Percentiles rank a stretch among this genome's conserved stretches.
These are phyloP conservation scores for Isichthys henryi DNA, from an alignment of 2,113 vertebrate species.

Conservation along the genomic window DNA sequence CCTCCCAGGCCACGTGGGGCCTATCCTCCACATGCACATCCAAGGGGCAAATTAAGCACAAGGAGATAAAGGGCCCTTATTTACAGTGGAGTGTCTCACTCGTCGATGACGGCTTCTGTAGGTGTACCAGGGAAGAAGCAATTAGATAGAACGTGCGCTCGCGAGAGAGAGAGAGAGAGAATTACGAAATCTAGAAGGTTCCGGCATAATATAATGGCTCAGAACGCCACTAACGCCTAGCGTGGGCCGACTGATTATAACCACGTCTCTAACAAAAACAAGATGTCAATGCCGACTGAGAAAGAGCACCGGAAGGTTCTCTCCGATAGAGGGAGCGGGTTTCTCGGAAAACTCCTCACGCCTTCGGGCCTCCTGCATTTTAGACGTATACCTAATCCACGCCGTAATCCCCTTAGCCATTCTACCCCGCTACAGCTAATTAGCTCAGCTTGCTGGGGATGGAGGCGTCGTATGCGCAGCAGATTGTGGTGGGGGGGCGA, in stretches of 20 bases:
- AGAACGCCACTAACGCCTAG: not conserved
- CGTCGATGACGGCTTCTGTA: not conserved
- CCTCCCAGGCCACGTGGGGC: not conserved
- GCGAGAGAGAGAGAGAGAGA: conserved; percentile 12
- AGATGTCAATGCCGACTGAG: not conserved
- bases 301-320: not conserved
- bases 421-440: conserved; percentile 51
- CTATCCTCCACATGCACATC: not conserved
- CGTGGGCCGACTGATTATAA: not conserved
- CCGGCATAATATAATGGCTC: not conserved
- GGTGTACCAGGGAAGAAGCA: not conserved
- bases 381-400: conserved; percentile 52
- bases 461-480: not conserved
- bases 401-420: conserved; percentile 55
- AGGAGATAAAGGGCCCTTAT: not conserved
- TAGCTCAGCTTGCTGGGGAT: conserved; percentile 29
- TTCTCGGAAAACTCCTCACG: not conserved
- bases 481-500: not conserved
- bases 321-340: not conserved
- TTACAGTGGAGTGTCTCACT: not conserved
- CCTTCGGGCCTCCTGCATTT: conserved; percentile 35
- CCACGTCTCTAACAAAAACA: not conserved
- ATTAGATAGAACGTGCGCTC: not conserved
- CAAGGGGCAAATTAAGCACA: not conserved
- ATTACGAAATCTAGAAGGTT: not conserved